phyloP scores from a whole-genome alignment of 53 echinoderm and acorn worm species.

The Arbacia lixula region DNA sequence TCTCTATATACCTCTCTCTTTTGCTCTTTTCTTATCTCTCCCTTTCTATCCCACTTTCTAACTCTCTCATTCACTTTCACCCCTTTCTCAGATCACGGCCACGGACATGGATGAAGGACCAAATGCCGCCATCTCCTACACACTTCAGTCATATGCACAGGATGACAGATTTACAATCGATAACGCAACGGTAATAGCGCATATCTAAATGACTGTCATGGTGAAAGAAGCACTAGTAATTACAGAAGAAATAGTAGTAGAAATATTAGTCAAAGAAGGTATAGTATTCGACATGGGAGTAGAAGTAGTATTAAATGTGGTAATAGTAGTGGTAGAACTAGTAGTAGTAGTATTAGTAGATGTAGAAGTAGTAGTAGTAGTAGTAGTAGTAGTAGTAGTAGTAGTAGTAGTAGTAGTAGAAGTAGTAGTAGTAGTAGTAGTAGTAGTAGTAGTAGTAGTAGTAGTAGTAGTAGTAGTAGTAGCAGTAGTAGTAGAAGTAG shows the following conservation, averaged over 20 bases:
- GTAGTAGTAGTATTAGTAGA: conserved; percentile 50
- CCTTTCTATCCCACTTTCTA: not conserved
- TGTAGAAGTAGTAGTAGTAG: conserved; percentile 36
- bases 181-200: conserved; percentile 5
- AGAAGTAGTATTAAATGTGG: conserved; percentile 37
- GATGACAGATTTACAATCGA: conserved; percentile 1
- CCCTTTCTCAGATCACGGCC: not conserved
- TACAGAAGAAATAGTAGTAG: conserved; percentile 26
- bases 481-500: conserved; percentile 49
- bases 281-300: conserved; percentile 33
- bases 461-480: conserved; percentile 52
- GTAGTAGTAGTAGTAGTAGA: conserved; percentile 39
- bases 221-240: conserved; percentile 33
- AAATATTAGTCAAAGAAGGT: conserved; percentile 9
- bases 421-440: conserved; percentile 37
- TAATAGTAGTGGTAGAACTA: conserved; percentile 46
- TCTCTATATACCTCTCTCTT: too few relatives aligned
- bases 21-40: not conserved
- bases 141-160: not conserved
- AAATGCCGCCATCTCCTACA: conserved; percentile 15
- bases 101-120: conserved; percentile 6
- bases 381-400: conserved; percentile 42
- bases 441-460: conserved; percentile 47
- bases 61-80: not conserved
- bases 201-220: conserved; percentile 6